Evolutionary conservation across 2,113 vertebrate genomes (phyloP), one percentile per base, ranked within the genome.

Genomic region (Neopipo cinnamomea): DNA sequence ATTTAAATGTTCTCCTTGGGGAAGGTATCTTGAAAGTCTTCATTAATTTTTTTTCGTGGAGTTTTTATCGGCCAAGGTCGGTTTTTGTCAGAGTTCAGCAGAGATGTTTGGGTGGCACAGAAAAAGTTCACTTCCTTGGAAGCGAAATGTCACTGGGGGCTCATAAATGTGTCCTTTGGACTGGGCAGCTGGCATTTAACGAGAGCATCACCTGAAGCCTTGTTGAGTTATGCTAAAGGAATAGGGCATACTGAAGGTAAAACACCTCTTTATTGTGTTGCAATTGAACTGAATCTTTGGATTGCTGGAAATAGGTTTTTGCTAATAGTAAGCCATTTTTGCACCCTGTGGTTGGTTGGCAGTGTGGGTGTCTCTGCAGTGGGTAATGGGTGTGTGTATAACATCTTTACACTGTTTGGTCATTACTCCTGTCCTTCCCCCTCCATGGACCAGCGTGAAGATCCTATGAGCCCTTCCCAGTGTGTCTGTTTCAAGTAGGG

Each of bases 71-170:
- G 27, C 41, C 27, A 12, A 8, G 21, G 31, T 46, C n/a, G 28
- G 27, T 71, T 33, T 19, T 33, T 19, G 12, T 55, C 1, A 0
- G 31, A 37, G n/a, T 81, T 88, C 25, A 42, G 10, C 20, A 18
- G 7, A 9, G 33, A 9, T 20, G 12, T 83, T 89, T 81, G 21
- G 6, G n/a, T 78, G 23, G 16, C 49, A n/a, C 47, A 76, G 24
- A 75, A 75, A 47, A 62, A 12, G 7, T 74, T 80, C 9, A 2
- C 33, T 92, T 90, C 14, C 10, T 87, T 73, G 39, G 37, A 62
- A 31, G 23, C 0, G 0, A 10, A 3, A 16, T 3, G 1, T 42
- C 30, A 18, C 0, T 19, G n/a, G 12, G 24, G 46, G 10, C 13
- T 67, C 17, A 55, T 50, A 46, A 77, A 19, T 13, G 14, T 33